Evolutionary conservation across 2,113 vertebrate species (phyloP), one percentile per base, ranked within the genome.

Genomic region (Excalfactoria chinensis): DNA sequence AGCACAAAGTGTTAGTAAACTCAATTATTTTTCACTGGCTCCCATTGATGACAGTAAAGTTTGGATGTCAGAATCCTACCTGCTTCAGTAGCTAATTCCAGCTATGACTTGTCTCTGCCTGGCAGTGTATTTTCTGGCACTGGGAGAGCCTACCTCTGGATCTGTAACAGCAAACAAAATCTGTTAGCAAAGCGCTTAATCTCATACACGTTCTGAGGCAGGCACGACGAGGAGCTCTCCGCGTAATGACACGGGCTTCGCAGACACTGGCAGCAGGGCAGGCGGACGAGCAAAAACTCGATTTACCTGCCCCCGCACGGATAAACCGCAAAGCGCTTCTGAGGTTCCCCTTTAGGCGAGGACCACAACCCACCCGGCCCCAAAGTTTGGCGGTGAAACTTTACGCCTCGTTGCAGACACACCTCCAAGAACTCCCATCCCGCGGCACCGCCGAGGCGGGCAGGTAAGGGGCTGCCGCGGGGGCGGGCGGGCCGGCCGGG

Each of bases 341-440:
- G 26, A 11, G 25, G 9, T 15, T 26, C 84, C 49, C 11, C 19
- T 7, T 13, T 16, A 30, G 13, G 48, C 51, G 8, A 75, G 17
- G 20, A 40, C 70, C 75, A 11, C 30, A 44, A 28, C 43, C 10
- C 55, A 17, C 26, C 28, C 53, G 11, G 55, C 48, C 40, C 46
- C 17, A 2, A 83, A 96, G 80, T 96, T 96, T 66, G 15, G 25
- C 40, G 3, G 62, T 22, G 28, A 60, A 95, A 96, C 28, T 96
- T 96, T 62, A 68, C 0, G 53, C 7, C 35, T 2, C 5, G 43
- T 59, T 25, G 37, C 43, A 2, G 76, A 67, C 3, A n/a, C 44
- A 5, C 46, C 40, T 37, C 44, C 56, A 9, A 84, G 46, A 70
- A 55, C 70, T 32, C 40, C 26, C 30, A 21, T 41, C 15, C 46